Conservation (phyloP, 1,140 invertebrate genomes). For the Matsumurasca onukii region DNA sequence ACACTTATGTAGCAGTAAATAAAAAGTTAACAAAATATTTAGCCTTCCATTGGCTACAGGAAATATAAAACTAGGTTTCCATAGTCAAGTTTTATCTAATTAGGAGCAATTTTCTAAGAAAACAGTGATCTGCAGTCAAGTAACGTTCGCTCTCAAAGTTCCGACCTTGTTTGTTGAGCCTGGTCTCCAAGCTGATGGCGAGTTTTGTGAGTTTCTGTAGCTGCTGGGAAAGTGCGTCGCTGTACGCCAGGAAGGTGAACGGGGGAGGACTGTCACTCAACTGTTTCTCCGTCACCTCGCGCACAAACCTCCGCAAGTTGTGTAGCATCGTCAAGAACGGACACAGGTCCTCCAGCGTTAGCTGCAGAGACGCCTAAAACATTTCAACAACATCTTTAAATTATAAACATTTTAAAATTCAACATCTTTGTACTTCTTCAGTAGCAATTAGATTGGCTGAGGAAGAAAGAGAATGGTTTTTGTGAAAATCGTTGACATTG, state of each 20-base stretch:
- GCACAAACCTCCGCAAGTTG: neutral
- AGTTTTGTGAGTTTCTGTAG: neutral
- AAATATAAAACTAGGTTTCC: no score
- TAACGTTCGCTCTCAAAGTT: no score
- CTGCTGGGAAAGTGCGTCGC: neutral
- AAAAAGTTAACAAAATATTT: no score
- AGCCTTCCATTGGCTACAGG: no score
- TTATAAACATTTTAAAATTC: neutral
- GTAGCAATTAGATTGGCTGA: no score
- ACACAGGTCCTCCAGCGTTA: neutral
- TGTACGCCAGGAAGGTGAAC: conserved; percentile 13
- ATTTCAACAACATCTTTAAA: neutral
- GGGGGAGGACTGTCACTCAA: neutral
- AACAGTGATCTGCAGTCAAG: no score
- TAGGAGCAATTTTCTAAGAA: no score
- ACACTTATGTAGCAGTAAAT: no score
- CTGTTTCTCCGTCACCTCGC: neutral
- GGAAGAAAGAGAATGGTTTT: no score
- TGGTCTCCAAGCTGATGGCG: conserved; percentile 13
- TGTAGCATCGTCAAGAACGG: conserved; percentile 2
- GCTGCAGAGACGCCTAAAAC: neutral
- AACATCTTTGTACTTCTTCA: no score
- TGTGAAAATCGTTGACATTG: no score
- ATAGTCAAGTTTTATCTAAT: no score
- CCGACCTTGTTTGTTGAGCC: conserved; percentile 21